These are phyloP conservation scores for Reticulitermes lucifugus DNA, from an alignment of 2,888 invertebrate genomes.

Conservation along the genomic window DNA sequence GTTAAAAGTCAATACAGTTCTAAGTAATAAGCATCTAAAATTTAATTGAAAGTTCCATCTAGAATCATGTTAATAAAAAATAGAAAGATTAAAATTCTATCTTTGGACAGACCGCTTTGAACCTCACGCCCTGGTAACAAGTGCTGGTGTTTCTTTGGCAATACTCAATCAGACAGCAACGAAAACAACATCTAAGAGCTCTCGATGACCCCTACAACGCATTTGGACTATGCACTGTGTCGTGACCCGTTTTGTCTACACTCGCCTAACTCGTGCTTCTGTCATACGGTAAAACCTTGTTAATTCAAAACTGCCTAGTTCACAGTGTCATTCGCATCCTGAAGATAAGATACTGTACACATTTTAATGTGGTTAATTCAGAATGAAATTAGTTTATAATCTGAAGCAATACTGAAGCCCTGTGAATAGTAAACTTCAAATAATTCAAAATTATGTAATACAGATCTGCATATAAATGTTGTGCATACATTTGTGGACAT, in stretches of 20 bases:
- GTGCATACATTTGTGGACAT: no score
- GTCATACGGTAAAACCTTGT: not conserved
- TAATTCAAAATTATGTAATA: no score
- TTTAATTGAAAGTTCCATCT: constrained; percentile 17
- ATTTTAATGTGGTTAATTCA: no score
- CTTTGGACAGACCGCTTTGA: constrained; percentile 25
- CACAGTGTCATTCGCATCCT: no score
- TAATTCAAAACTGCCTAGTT: not conserved
- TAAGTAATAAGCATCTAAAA: constrained; percentile 16
- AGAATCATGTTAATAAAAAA: constrained; percentile 15
- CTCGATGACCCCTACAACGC: not conserved
- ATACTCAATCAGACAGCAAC: not conserved
- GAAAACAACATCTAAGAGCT: no score
- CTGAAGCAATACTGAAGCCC: no score
- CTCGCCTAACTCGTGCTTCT: not conserved
- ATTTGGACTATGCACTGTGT: no score
- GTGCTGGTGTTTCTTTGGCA: constrained; percentile 15
- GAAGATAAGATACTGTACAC: no score
- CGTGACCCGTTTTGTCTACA: not conserved
- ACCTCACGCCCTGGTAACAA: constrained; percentile 3
- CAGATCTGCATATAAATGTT: not conserved
- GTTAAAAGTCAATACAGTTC: constrained; percentile 22
- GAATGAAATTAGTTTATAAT: no score
- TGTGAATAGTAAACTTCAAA: no score
- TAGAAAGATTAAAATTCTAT: constrained; percentile 14